These are phyloP conservation scores for Cotesia typhae DNA, from an alignment of 1,140 invertebrate genomes.

Conservation along the genomic window DNA sequence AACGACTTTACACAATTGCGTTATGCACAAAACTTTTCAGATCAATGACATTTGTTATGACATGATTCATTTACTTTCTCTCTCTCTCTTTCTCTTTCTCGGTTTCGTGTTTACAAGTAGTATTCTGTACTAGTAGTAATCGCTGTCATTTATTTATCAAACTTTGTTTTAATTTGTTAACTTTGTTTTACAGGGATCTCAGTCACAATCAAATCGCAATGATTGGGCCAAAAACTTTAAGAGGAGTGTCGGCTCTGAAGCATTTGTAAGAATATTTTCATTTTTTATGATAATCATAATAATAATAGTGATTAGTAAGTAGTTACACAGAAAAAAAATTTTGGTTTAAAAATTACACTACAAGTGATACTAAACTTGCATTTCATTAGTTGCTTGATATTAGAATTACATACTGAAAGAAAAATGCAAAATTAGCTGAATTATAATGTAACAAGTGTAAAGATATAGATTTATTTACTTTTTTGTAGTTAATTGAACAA, in stretches of 20 bases:
- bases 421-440: too few relatives aligned
- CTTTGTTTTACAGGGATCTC: slow-evolving; percentile 79
- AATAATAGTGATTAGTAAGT: not conserved
- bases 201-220: slow-evolving; percentile 91
- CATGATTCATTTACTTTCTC: not conserved
- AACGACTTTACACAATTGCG: slow-evolving; percentile 16
- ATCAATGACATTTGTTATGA: slow-evolving; percentile 26
- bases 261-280: slow-evolving; percentile 74
- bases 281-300: slow-evolving; percentile 7
- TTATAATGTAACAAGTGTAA: too few relatives aligned
- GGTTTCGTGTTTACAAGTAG: not conserved
- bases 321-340: too few relatives aligned
- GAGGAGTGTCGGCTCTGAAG: slow-evolving; percentile 81
- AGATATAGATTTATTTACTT: too few relatives aligned
- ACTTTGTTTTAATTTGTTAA: slow-evolving; percentile 3
- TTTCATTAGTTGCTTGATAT: too few relatives aligned
- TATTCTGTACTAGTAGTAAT: not conserved
- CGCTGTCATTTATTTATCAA: slow-evolving; percentile 12
- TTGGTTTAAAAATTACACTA: too few relatives aligned
- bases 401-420: too few relatives aligned
- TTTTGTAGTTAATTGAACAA: too few relatives aligned
- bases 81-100: not conserved
- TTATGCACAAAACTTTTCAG: slow-evolving; percentile 1
- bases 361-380: too few relatives aligned
- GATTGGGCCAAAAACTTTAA: slow-evolving; percentile 86